Conservation (phyloP, 1,140 invertebrate species). For the Frieseomelitta varia region DNA sequence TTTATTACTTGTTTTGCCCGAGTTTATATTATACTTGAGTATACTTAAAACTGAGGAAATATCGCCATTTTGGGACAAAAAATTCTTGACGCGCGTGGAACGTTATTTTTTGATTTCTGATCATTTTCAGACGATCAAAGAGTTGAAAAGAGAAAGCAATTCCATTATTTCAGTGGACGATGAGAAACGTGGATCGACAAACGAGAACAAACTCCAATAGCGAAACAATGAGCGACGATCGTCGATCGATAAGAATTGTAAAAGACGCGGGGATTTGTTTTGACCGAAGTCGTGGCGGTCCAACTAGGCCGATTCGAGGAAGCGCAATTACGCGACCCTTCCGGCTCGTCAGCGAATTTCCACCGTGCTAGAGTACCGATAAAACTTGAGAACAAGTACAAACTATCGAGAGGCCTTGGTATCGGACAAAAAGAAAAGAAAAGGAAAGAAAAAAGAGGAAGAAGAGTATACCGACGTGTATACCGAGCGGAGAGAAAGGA, state of each 20-base stretch:
- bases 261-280: background rate
- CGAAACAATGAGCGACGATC: background rate
- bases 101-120: no score
- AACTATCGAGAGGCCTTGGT: background rate
- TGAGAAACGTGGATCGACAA: background rate
- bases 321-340: slow-evolving; percentile 29
- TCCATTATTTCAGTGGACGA: background rate
- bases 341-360: background rate
- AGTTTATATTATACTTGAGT: no score
- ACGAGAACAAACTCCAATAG: background rate
- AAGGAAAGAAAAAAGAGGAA: no score
- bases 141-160: no score
- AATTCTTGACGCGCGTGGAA: no score
- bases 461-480: background rate
- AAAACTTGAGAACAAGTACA: slow-evolving; percentile 5
- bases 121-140: no score
- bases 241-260: background rate
- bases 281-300: background rate
- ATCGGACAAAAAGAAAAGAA: no score
- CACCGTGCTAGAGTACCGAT: background rate
- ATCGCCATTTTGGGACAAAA: no score
- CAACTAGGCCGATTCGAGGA: background rate
- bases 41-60: no score
- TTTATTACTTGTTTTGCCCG: no score
- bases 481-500: background rate